Conservation (phyloP, 2,888 invertebrate genomes). For the Ophion ventricosus region DNA sequence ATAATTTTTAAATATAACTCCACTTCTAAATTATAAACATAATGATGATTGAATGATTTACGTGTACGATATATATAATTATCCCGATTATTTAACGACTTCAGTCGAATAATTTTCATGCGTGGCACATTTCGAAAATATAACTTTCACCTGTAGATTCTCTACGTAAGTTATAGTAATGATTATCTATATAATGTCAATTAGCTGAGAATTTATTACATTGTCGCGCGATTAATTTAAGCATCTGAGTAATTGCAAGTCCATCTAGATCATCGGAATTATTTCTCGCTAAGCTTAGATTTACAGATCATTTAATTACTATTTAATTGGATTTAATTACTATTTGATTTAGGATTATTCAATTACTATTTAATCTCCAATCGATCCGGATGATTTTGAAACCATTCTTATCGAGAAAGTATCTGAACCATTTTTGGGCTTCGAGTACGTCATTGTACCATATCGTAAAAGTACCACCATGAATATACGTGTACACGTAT, state of each 20-base stretch:
- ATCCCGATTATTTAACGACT: too few relatives aligned
- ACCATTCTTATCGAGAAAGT: not conserved
- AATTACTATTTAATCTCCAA: not conserved
- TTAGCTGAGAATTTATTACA: not conserved
- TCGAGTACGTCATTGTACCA: not conserved
- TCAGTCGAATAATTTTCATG: too few relatives aligned
- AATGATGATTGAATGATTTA: too few relatives aligned
- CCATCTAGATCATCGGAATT: not conserved
- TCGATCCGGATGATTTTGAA: not conserved
- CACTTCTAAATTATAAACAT: too few relatives aligned
- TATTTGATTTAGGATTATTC: too few relatives aligned
- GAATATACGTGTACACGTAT: not conserved
- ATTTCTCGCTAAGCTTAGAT: not conserved
- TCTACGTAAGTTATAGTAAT: not conserved
- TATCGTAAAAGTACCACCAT: not conserved
- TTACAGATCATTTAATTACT: not conserved
- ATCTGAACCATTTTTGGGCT: not conserved
- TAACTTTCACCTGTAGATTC: too few relatives aligned
- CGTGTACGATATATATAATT: too few relatives aligned
- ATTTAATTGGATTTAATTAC: too few relatives aligned
- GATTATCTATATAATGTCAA: not conserved
- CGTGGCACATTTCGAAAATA: not conserved
- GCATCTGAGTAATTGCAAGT: not conserved
- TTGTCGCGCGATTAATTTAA: not conserved
- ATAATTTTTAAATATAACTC: too few relatives aligned